phyloP scores from a whole-genome alignment of 92 coral and sea anemone species.

The Zoanthus sansibaricus region DNA sequence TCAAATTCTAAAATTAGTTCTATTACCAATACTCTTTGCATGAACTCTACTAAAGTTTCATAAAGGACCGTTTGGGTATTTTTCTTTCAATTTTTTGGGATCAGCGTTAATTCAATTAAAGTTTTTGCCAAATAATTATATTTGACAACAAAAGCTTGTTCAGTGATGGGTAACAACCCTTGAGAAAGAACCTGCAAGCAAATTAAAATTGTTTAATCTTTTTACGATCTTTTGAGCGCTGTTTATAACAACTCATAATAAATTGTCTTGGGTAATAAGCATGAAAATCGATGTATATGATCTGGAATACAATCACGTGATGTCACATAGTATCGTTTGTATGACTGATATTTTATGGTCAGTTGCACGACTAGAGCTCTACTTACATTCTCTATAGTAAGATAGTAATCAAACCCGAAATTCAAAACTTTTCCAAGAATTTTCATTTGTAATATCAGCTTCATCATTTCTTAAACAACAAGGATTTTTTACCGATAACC shows the following conservation, averaged over 20 bases:
- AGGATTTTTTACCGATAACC: no score
- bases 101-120: neutral
- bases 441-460: no score
- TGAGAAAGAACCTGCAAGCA: slow-evolving; percentile 29
- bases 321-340: no score
- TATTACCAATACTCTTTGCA: neutral
- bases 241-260: neutral
- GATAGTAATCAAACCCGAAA: no score
- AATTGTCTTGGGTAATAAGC: no score
- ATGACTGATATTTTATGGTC: no score
- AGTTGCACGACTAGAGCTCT: no score
- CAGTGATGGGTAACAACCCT: slow-evolving; percentile 40
- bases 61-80: neutral
- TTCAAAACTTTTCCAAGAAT: no score
- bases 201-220: neutral
- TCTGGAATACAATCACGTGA: no score
- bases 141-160: slow-evolving; percentile 10
- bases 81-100: neutral
- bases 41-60: neutral
- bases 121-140: neutral
- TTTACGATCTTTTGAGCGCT: slow-evolving; percentile 1
- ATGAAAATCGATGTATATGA: no score
- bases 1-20: neutral
- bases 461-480: no score
- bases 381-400: no score